Base-by-base conservation (phyloP, 2,888 invertebrate genomes). In the Dascillus cervinus region DNA sequence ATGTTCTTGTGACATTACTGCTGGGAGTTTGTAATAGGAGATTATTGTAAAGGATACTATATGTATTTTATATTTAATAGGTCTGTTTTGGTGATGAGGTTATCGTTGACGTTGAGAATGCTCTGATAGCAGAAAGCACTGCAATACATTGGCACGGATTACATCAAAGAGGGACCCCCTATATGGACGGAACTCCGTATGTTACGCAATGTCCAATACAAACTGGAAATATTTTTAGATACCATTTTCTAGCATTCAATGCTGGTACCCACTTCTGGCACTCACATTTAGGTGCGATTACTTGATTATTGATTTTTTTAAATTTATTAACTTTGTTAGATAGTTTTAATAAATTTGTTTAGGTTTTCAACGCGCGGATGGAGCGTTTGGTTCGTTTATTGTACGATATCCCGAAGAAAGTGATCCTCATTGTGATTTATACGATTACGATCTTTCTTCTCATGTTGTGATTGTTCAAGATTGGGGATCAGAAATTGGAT, bases 121-220 rank as follows among this genome's bases (percentile, higher is more conserved):
- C 75, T 37, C 58, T 92, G 59, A 71, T 79, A 54, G 80, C 82
- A 0, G 88, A 89, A 56, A 82, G 81, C 11, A 88, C 89, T 0
- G 80, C 84, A 0, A 78, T 94, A 11, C 94, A 94, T 55, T 94
- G 91, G 91, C 94, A 94, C 54, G 92, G 94, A 0, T 77, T 85
- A 53, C 88, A 88, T 54, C 86, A 88, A 61, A 65, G 67, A 29
- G 73, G 73, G 1, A 79, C 79, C 0, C 88, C 88, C 0, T 89
- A 82, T 55, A 89, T 89, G 88, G 90, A 91, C 45, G 90, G 90
- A 0, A 88, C 88, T 1, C 88, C 90, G 0, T 80, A 78, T 41
- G 75, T 90, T 4, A 85, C 88, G 0, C 90, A 90, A 62, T 89
- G 89, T 44, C 87, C 89, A 0, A 84, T 90, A 29, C 65, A 70